Percentiles rank a stretch among this genome's conserved stretches.
Conservation (phyloP, 2,113 vertebrate genomes). For the Orthochromis malagaraziensis region DNA sequence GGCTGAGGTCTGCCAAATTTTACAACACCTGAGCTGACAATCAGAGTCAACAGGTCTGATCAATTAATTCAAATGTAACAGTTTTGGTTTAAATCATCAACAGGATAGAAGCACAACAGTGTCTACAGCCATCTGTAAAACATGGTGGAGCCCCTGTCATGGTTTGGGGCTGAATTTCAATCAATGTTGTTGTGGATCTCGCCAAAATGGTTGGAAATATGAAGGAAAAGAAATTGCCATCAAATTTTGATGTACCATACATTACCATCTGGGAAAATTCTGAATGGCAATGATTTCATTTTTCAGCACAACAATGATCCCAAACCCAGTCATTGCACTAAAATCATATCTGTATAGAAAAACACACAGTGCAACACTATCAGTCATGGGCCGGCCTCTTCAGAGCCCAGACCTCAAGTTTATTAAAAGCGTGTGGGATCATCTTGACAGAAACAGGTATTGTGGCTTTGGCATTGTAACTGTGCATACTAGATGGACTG, state of each 20-base stretch:
- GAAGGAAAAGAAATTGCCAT: neutral
- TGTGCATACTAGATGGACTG: neutral
- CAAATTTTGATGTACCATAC: neutral
- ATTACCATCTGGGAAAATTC: neutral
- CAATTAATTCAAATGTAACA: neutral
- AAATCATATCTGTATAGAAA: neutral
- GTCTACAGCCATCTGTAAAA: neutral
- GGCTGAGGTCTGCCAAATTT: neutral
- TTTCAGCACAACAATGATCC: neutral
- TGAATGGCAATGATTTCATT: neutral
- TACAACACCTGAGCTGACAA: neutral
- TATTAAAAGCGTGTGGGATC: neutral
- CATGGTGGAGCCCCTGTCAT: neutral
- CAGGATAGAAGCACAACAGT: neutral
- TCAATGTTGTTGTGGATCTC: neutral
- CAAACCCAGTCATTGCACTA: neutral
- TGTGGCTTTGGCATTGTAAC: neutral
- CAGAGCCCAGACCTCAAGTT: neutral
- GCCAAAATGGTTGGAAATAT: neutral
- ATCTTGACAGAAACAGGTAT: neutral
- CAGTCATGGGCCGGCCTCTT: neutral
- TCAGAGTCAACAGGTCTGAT: neutral
- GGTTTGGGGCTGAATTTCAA: neutral
- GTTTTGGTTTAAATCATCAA: neutral
- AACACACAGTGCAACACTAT: neutral